These are phyloP conservation scores for Syrrhaptes paradoxus DNA, from an alignment of 2,113 vertebrate genomes.

Conservation along the genomic window DNA sequence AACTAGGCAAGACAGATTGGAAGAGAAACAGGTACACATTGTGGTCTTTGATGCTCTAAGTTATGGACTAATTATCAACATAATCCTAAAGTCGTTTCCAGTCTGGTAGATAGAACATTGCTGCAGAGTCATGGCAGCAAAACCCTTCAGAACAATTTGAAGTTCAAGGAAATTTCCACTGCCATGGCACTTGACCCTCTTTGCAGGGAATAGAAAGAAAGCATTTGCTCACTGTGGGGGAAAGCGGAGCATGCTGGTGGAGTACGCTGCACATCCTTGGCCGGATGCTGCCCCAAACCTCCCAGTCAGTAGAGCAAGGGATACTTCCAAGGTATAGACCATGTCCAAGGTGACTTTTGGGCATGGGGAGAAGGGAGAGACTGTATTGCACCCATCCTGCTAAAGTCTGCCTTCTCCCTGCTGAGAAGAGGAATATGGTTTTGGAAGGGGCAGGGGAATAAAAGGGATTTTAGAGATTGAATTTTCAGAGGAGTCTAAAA, in stretches of 20 bases:
- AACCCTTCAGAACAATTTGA: neutral
- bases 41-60: neutral
- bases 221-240: neutral
- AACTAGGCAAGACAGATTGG: neutral
- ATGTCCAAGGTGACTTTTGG: too few species aligned
- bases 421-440: neutral
- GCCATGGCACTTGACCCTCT: neutral
- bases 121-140: neutral
- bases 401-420: neutral
- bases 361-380: neutral
- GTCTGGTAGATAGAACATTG: neutral
- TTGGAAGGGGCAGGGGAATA: neutral
- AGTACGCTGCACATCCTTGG: neutral
- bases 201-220: neutral
- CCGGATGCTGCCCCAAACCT: neutral
- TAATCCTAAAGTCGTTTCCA: neutral
- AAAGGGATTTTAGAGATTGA: neutral
- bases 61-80: neutral
- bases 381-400: neutral
- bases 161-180: slow-evolving; percentile 24
- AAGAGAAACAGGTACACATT: neutral
- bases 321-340: neutral
- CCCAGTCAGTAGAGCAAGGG: neutral
- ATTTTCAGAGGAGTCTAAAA: slow-evolving; percentile 8
- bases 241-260: neutral